A percentile compares a stretch with the other conserved stretches of the same genome.
Evolutionary conservation across 2,797 vertebrate species (phyloP).

Genomic region (Iguana delicatissima): DNA sequence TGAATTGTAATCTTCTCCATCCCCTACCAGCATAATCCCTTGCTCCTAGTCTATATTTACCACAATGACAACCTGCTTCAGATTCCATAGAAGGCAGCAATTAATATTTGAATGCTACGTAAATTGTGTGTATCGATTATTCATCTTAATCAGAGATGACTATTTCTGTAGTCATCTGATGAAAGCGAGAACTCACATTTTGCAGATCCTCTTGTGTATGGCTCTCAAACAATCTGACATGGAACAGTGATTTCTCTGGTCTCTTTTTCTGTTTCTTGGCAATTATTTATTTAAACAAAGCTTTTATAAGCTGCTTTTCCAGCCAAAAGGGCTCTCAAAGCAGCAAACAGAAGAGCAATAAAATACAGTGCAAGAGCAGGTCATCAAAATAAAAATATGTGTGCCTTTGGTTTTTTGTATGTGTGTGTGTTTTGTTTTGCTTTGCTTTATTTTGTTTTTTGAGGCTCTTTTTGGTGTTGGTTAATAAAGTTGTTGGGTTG

Average conservation of each 20-base stretch:
- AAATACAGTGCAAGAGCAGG: neutral
- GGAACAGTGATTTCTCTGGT: neutral
- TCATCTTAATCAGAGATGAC: constrained; percentile 84
- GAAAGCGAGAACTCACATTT: constrained; percentile 83
- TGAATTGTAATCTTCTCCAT: neutral
- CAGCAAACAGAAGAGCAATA: neutral
- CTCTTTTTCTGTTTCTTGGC: neutral
- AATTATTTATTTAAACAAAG: neutral
- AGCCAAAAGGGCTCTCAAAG: neutral
- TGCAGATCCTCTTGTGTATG: neutral
- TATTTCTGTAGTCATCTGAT: constrained; percentile 87
- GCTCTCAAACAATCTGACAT: too few species aligned
- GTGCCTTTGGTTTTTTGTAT: neutral
- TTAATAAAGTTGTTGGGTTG: neutral
- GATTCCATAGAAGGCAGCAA: constrained; percentile 72
- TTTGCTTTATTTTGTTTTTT: neutral
- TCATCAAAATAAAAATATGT: neutral
- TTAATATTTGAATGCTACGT: constrained; percentile 71
- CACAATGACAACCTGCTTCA: constrained; percentile 71
- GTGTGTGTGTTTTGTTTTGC: too few species aligned
- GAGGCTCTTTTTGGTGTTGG: neutral
- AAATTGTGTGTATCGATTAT: constrained; percentile 84
- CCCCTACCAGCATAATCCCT: constrained; percentile 44
- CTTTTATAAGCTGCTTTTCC: neutral
- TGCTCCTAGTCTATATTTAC: constrained; percentile 71